Evolutionary conservation across 2,113 vertebrate species (phyloP).

Genomic region (Ardeotis arabs): DNA sequence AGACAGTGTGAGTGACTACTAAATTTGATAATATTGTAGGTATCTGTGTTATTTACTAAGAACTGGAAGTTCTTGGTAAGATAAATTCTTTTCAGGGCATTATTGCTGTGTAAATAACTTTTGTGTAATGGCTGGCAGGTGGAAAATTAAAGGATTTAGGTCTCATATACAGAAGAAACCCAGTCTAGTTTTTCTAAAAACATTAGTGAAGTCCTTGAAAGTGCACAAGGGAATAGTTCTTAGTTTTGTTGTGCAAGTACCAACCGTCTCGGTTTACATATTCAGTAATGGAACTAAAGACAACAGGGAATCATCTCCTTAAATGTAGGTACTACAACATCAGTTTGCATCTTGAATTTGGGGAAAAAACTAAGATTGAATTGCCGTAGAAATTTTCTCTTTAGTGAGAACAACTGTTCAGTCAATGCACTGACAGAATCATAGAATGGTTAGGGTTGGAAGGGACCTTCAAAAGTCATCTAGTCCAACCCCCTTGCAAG

Average conservation of each 20-base stretch:
- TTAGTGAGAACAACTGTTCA: background rate
- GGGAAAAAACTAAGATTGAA: background rate
- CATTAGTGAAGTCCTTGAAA: background rate
- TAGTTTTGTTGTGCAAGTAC: background rate
- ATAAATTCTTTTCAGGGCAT: background rate
- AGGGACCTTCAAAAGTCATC: too few species aligned
- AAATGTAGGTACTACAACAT: background rate
- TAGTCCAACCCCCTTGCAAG: too few species aligned
- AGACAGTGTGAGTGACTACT: background rate
- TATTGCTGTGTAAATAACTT: background rate
- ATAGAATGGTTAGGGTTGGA: too few species aligned
- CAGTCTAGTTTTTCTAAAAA: background rate
- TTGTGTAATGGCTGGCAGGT: background rate
- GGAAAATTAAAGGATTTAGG: background rate
- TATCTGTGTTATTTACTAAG: background rate
- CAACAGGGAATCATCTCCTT: background rate
- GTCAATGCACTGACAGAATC: background rate
- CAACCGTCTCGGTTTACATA: background rate
- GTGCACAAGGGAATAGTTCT: background rate
- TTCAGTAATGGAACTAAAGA: background rate
- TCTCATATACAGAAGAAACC: background rate
- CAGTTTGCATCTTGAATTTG: background rate
- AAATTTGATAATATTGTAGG: background rate
- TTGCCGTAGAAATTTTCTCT: background rate
- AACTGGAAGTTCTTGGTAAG: background rate